A percentile compares a stretch with the other conserved stretches of the same genome.
These are phyloP conservation scores for Zingel zingel DNA, from an alignment of 2,113 vertebrate genomes.

Conservation along the genomic window DNA sequence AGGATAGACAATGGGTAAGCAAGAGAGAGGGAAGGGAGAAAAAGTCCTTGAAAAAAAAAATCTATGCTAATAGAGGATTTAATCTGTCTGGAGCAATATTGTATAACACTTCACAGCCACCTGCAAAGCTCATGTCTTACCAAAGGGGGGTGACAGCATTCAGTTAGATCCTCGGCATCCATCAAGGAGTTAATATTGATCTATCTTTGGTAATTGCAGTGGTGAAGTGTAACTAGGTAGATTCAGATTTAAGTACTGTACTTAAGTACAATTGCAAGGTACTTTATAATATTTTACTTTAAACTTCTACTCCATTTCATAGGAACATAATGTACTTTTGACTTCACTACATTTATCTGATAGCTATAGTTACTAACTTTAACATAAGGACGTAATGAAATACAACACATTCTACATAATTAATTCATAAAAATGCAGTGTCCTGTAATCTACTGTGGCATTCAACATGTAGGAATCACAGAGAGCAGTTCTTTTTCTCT, in stretches of 20 bases:
- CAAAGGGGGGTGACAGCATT: conserved; percentile 24
- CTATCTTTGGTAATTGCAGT: background rate
- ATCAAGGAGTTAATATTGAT: background rate
- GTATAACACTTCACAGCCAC: background rate
- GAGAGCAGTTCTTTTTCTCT: background rate
- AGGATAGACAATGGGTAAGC: background rate
- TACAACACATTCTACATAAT: background rate
- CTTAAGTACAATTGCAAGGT: background rate
- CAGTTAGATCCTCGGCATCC: background rate
- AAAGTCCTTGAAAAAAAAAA: background rate
- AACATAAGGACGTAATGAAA: background rate
- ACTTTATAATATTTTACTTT: background rate
- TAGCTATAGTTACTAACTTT: background rate
- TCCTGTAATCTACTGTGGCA: background rate
- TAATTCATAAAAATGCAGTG: background rate
- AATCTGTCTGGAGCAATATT: background rate
- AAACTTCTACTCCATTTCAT: background rate
- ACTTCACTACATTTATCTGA: background rate
- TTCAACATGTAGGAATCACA: background rate
- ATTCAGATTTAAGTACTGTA: background rate
- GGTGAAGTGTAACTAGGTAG: background rate
- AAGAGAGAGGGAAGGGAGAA: background rate
- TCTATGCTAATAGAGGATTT: no score
- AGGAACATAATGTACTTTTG: background rate
- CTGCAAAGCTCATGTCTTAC: background rate